Evolutionary conservation across 2,113 vertebrate genomes (phyloP), one percentile per base, ranked within the genome.

Genomic region (Hipposideros armiger): DNA sequence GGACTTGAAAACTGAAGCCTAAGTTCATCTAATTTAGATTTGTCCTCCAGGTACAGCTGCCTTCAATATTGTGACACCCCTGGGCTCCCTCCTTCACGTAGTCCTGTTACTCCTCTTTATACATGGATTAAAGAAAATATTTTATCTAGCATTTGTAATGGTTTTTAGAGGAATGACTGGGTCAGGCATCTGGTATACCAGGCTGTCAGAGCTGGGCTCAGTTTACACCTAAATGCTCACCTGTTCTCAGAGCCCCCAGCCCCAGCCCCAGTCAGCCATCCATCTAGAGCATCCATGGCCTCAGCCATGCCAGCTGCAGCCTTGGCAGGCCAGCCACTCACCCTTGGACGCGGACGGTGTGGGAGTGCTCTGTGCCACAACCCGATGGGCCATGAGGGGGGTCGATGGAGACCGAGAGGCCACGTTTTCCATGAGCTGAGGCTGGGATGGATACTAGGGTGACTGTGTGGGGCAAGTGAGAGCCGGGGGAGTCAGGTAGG

Each of bases 371-470:
- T 0, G 99, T 98, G 73, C 98, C 98, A 2, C 98, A 99, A 95
- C 99, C 98, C 0, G 98, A 98, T 0, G 98, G 98, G 97, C 98
- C 98, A 26, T 98, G 97, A 0, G 98, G 98, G 90, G 99, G 99
- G 97, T 99, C 99, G 6, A 99, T 99, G 97, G 99, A 99, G 94
- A 99, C 99, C 0, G 99, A 99, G 97, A 99, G 99, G 64, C 99
- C 99, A 0, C 99, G 99, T 32, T 99, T 99, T 89, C 99, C 99
- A 1, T 99, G 99, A 0, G 99, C 97, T 7, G 99, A 99, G 90
- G 99, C 99, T 0, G 99, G 99, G 97, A 99, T 99, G 98, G 99
- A 99, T 77, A 99, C 99, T 0, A 99, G 98, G 0, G 99, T 99
- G 96, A 99, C 99, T 0, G 99, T 99, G 98, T 99, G 99, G n/a